Conservation (phyloP, 1,140 invertebrate species). For the Drosophila mayri region DNA sequence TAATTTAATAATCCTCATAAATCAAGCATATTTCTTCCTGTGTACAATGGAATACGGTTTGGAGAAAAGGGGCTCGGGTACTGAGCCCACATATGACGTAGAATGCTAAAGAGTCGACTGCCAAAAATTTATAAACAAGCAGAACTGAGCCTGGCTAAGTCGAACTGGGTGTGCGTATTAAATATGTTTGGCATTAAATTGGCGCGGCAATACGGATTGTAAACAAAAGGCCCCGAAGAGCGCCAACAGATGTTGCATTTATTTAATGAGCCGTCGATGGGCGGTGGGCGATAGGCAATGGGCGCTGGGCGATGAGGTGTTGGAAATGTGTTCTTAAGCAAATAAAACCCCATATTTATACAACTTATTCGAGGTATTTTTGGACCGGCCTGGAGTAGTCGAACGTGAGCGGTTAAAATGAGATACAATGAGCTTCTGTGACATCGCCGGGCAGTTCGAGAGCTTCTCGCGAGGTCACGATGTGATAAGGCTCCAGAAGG, state of each 20-base stretch:
- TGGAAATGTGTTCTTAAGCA: constrained; percentile 62
- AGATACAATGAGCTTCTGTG: constrained; percentile 24
- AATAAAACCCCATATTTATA: constrained; percentile 65
- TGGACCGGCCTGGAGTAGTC: constrained; percentile 41
- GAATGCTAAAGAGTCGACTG: constrained; percentile 25
- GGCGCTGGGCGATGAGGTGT: constrained; percentile 35
- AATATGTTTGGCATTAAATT: constrained; percentile 57
- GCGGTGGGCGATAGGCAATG: constrained; percentile 20
- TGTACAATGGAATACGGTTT: not conserved
- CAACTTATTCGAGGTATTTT: constrained; percentile 53
- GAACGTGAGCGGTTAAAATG: constrained; percentile 32
- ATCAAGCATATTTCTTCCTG: not conserved
- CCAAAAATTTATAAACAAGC: constrained; percentile 54
- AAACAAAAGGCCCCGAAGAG: constrained; percentile 64
- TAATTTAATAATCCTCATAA: constrained; percentile 7
- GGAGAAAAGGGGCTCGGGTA: constrained; percentile 6
- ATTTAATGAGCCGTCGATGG: constrained; percentile 59
- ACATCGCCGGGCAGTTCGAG: constrained; percentile 42
- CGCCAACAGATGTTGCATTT: constrained; percentile 75
- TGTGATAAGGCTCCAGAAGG: constrained; percentile 23
- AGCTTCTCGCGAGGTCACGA: constrained; percentile 59
- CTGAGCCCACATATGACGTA: constrained; percentile 32
- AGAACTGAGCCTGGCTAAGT: constrained; percentile 26
- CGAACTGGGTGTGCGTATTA: constrained; percentile 43
- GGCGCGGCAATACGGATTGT: constrained; percentile 49